Percentiles rank a stretch among this genome's conserved stretches.
These are phyloP conservation scores for Cheumatopsyche charites DNA, from an alignment of 1,140 invertebrate species.

Conservation along the genomic window DNA sequence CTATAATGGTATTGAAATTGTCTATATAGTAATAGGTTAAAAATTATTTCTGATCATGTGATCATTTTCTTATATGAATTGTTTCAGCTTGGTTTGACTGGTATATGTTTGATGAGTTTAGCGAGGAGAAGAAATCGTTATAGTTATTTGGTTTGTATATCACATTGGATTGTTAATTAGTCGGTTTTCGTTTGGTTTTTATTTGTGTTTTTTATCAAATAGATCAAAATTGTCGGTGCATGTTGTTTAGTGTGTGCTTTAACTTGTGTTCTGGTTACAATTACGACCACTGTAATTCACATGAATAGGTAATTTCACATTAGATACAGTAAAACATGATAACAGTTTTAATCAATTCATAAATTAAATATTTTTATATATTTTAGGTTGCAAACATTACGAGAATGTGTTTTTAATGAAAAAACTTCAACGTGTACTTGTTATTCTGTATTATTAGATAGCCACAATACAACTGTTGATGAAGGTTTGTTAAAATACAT, in stretches of 20 bases:
- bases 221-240: slow-evolving; percentile 87
- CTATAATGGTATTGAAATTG: slow-evolving; percentile 55
- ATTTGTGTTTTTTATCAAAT: slow-evolving; percentile 50
- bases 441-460: slow-evolving; percentile 69
- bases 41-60: too few species aligned
- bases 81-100: slow-evolving; percentile 81
- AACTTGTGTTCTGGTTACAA: slow-evolving; percentile 85
- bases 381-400: slow-evolving; percentile 76
- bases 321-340: neutral
- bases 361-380: slow-evolving; percentile 4
- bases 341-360: neutral
- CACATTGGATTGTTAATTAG: neutral
- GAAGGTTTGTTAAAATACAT: slow-evolving; percentile 57
- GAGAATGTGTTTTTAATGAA: slow-evolving; percentile 85
- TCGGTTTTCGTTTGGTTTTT: neutral
- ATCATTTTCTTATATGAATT: too few species aligned
- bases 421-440: slow-evolving; percentile 79
- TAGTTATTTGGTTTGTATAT: slow-evolving; percentile 78
- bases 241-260: slow-evolving; percentile 83
- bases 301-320: slow-evolving; percentile 71
- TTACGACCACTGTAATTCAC: slow-evolving; percentile 91
- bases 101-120: slow-evolving; percentile 82
- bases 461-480: slow-evolving; percentile 62
- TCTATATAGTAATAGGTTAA: too few species aligned
- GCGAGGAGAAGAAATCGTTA: slow-evolving; percentile 83